Evolutionary conservation across 92 coral and sea anemone species (phyloP).

Genomic region (Zoanthus sansibaricus): DNA sequence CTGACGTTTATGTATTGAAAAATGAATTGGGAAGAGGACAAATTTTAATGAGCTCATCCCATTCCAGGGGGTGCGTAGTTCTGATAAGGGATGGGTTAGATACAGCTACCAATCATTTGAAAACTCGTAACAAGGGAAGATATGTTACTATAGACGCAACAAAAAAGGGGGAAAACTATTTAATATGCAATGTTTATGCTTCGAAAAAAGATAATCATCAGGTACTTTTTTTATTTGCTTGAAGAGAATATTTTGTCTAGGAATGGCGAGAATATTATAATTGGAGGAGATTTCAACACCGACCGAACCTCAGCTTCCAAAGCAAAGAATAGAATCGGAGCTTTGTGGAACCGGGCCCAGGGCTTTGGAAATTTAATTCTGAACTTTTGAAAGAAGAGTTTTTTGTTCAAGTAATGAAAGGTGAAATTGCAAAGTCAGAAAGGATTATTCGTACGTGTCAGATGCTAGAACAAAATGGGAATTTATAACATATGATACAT

Average conservation of each 20-base stretch:
- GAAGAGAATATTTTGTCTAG: background rate
- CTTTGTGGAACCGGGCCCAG: too few relatives aligned
- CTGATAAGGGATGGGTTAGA: background rate
- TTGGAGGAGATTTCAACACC: background rate
- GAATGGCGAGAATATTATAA: slow-evolving; percentile 9
- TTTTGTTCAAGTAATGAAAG: slow-evolving; percentile 8
- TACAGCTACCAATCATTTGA: background rate
- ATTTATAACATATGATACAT: background rate
- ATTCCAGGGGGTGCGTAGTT: slow-evolving; percentile 7
- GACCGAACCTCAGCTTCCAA: background rate
- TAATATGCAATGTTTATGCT: slow-evolving; percentile 4
- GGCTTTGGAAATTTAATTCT: slow-evolving; percentile 8
- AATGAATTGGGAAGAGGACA: slow-evolving; percentile 16
- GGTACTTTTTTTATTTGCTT: background rate
- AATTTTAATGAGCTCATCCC: slow-evolving; percentile 14
- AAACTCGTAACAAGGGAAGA: background rate
- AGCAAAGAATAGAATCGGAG: slow-evolving; percentile 11
- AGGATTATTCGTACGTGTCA: background rate
- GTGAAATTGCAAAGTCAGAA: slow-evolving; percentile 6
- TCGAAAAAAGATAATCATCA: background rate
- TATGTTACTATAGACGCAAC: background rate
- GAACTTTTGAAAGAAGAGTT: slow-evolving; percentile 7
- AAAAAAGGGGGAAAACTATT: background rate
- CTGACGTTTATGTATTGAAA: background rate
- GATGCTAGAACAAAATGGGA: too few relatives aligned